Percentiles rank a stretch among this genome's conserved stretches.
Conservation (phyloP, 2,888 invertebrate genomes). For the Eupithecia abbreviata region DNA sequence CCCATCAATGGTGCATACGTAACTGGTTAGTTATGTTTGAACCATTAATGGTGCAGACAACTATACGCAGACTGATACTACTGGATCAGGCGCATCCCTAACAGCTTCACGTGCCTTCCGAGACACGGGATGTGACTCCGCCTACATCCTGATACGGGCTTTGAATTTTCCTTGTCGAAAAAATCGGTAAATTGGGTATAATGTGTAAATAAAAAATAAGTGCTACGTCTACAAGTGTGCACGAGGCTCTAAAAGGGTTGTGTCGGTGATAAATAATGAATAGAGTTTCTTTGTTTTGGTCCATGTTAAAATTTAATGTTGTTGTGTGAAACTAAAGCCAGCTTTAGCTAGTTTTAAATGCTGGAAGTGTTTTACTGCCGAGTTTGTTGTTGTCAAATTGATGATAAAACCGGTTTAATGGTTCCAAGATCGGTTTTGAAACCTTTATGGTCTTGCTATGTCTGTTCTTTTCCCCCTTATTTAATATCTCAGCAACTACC, state of each 20-base stretch:
- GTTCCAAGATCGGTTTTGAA: no score
- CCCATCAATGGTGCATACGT: no score
- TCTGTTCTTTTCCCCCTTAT: no score
- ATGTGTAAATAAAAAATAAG: not conserved
- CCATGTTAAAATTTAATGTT: constrained; percentile 18
- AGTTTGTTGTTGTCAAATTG: not conserved
- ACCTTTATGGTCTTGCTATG: no score
- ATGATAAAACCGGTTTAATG: not conserved
- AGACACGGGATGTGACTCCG: not conserved
- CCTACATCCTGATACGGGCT: not conserved
- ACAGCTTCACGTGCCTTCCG: not conserved
- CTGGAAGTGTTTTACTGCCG: not conserved
- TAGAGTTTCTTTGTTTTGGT: constrained; percentile 16
- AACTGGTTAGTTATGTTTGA: no score
- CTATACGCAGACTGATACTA: not conserved
- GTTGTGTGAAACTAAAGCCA: constrained; percentile 9
- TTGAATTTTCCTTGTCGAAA: not conserved
- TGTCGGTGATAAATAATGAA: constrained; percentile 9
- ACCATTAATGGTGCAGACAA: no score
- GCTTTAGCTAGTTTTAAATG: constrained; percentile 11
- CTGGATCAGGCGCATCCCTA: not conserved
- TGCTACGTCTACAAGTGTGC: not conserved
- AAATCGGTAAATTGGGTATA: not conserved
- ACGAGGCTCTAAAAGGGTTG: not conserved
- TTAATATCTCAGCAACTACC: no score